Percentiles rank a stretch among this genome's conserved stretches.
Evolutionary conservation across 2,797 vertebrate genomes (phyloP).

Genomic region (Sebastolobus alascanus): DNA sequence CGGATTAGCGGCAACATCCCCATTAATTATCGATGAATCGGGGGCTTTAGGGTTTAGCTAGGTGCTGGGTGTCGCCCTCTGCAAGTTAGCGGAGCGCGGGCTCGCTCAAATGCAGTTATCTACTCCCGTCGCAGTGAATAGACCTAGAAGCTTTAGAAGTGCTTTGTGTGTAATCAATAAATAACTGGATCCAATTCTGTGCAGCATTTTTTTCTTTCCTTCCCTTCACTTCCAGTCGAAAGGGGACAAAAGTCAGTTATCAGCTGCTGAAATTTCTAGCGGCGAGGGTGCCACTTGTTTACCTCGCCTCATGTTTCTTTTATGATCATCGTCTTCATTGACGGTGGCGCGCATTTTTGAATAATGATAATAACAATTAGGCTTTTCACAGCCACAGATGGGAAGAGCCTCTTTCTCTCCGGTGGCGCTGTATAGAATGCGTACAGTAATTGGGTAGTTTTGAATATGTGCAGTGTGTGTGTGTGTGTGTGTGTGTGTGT

Average conservation of each 20-base stretch:
- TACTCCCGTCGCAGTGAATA: conserved; percentile 83
- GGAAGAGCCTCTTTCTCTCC: conserved; percentile 70
- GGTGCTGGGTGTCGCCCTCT: conserved; percentile 88
- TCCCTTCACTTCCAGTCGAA: conserved; percentile 72
- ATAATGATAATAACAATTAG: conserved; percentile 88
- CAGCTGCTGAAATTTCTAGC: conserved; percentile 85
- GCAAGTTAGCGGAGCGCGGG: conserved; percentile 82
- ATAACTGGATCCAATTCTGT: conserved; percentile 85
- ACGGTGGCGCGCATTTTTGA: conserved; percentile 83
- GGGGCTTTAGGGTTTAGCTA: conserved; percentile 84
- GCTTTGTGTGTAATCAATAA: conserved; percentile 95
- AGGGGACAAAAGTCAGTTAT: conserved; percentile 86
- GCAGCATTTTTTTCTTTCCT: conserved; percentile 55
- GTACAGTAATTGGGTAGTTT: conserved; percentile 84
- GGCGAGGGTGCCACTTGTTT: conserved; percentile 87
- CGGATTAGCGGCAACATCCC: conserved; percentile 98
- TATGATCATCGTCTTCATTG: conserved; percentile 90
- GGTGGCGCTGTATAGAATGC: conserved; percentile 82
- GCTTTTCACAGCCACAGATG: conserved; percentile 81
- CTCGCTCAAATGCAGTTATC: conserved; percentile 79
- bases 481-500: conserved; percentile 3
- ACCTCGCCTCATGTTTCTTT: conserved; percentile 93
- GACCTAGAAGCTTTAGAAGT: conserved; percentile 87
- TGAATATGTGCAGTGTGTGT: conserved; percentile 76
- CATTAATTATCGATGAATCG: conserved; percentile 99